Conservation (phyloP, 2,888 invertebrate genomes). For the Pristionchus fissidentatus region DNA sequence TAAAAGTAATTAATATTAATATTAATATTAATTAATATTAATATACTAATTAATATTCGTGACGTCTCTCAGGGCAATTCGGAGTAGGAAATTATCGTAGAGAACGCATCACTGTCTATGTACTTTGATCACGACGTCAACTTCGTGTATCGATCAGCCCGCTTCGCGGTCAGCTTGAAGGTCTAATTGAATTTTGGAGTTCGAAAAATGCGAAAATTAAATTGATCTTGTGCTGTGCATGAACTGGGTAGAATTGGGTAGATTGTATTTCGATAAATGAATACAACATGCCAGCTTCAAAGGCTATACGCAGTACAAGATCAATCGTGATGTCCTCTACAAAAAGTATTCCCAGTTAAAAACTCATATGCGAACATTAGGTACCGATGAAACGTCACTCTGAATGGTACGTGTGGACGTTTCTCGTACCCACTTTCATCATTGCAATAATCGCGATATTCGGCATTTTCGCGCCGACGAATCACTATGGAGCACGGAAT, state of each 20-base stretch:
- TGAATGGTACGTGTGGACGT: not conserved
- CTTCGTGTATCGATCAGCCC: not conserved
- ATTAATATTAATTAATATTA: too few relatives aligned
- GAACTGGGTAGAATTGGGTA: too few relatives aligned
- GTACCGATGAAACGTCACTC: conserved; percentile 11
- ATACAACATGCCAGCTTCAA: not conserved
- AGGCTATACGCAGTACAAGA: too few relatives aligned
- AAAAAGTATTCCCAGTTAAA: too few relatives aligned
- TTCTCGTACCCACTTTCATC: conserved; percentile 21
- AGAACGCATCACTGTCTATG: not conserved
- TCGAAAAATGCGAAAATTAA: not conserved
- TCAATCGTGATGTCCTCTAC: too few relatives aligned
- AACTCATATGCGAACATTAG: too few relatives aligned
- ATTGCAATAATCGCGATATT: not conserved
- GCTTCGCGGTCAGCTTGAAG: too few relatives aligned
- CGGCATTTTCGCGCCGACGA: conserved; percentile 25
- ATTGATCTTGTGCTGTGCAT: too few relatives aligned
- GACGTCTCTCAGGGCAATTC: conserved; percentile 14
- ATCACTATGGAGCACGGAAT: not conserved
- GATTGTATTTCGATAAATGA: not conserved
- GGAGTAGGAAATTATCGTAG: conserved; percentile 10
- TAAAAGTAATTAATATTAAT: not conserved
- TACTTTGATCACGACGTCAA: not conserved
- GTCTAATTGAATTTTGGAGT: too few relatives aligned
- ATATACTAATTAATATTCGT: not conserved